These are phyloP conservation scores for Phoxinus phoxinus DNA, from an alignment of 2,113 vertebrate genomes.

Conservation along the genomic window DNA sequence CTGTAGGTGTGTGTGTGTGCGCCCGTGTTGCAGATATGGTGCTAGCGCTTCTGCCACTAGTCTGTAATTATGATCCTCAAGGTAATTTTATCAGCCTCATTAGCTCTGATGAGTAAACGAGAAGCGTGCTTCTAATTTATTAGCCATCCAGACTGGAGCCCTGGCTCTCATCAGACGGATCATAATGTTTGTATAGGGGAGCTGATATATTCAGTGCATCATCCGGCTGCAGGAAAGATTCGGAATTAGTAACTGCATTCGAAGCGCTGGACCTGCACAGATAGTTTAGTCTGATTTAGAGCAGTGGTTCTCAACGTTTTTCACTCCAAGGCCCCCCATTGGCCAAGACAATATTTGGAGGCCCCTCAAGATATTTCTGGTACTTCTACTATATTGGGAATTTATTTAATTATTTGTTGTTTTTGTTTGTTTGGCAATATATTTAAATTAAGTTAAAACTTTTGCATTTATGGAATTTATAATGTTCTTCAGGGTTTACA, in stretches of 20 bases:
- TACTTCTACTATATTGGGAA: not conserved
- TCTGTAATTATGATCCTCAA: constrained; percentile 86
- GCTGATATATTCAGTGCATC: constrained; percentile 65
- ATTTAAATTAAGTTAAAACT: not conserved
- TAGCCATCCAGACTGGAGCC: constrained; percentile 80
- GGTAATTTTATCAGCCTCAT: constrained; percentile 88
- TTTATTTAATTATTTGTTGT: too few species aligned
- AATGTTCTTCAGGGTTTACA: not conserved
- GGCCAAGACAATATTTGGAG: too few species aligned
- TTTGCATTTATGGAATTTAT: too few species aligned
- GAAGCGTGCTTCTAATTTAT: constrained; percentile 84
- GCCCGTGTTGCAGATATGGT: constrained; percentile 67
- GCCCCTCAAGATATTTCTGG: too few species aligned
- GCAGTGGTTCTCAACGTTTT: not conserved
- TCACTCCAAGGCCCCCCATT: not conserved
- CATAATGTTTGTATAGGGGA: constrained; percentile 82
- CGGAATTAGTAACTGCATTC: constrained; percentile 67
- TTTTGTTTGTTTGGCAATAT: not conserved
- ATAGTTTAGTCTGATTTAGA: not conserved
- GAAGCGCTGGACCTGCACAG: constrained; percentile 38
- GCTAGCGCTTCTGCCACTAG: constrained; percentile 79
- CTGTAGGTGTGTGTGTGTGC: constrained; percentile 54
- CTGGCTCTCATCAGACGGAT: constrained; percentile 80
- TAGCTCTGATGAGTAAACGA: constrained; percentile 85
- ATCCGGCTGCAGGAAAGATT: constrained; percentile 63